Base-by-base conservation (phyloP, 37 sponge, comb jelly and placozoan species). In the Beroe ovata region DNA sequence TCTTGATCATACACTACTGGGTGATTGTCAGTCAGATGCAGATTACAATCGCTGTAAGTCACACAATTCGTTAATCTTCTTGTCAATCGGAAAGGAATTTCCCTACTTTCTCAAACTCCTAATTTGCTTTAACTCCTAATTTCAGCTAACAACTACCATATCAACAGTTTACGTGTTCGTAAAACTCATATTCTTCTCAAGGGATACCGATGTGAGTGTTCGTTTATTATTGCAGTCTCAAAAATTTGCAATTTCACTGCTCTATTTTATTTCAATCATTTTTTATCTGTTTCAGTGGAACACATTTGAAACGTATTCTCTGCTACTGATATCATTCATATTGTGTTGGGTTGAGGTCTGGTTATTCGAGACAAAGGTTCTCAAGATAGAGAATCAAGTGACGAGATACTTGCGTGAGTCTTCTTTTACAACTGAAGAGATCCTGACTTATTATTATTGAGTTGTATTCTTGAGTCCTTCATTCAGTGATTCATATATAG, bases 281-380 rank as follows among this genome's bases (percentile, higher is more conserved):
- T 11, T n/a, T n/a, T n/a, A n/a, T n/a, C n/a, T n/a, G n/a, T 77
- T 77, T 77, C 84, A 77, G 84, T 42, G 54, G 42, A 77, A 77
- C 28, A 77, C 35, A 1, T 77, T 77, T 41, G 84, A 77, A 42
- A 77, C 84, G 47, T 77, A 77, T 25, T 20, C 54, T 36, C 47
- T 77, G 26, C 47, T 77, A 1, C 38, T 77, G 19, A 42, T 42
- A 19, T 77, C 84, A n/a, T 77, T 77, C 28, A 4, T 77, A 11
- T 41, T 77, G 28, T 77, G 84, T 40, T 77, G 84, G 84, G 33
- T 42, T 3, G 84, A 77, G 22, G 84, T 77, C 22, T 77, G 84
- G 84, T 21, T 77, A 36, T 77, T 77, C 21, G 84, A 77, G 21
- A 77, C 38, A n/a, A 77, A 77, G 21, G 84, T 77, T 6, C 84